A percentile compares a stretch with the other conserved stretches of the same genome.
Evolutionary conservation across 2,113 vertebrate genomes (phyloP).

Genomic region (Actinemys pallida): DNA sequence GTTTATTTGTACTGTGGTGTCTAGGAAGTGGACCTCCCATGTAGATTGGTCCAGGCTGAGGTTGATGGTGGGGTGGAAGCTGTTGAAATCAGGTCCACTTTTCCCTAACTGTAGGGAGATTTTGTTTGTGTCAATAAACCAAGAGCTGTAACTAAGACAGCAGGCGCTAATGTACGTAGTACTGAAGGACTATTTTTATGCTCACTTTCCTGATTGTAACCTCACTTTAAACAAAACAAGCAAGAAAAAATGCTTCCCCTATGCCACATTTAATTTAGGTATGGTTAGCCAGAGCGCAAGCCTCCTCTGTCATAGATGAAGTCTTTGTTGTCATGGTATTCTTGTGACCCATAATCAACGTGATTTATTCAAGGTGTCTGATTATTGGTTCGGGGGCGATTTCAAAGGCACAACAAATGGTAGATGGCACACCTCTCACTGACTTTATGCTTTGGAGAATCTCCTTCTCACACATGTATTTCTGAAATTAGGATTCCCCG

Average conservation of each 20-base stretch:
- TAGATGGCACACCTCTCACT: neutral
- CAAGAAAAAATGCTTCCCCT: conserved; percentile 41
- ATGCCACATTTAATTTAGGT: conserved; percentile 14
- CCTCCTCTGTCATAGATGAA: neutral
- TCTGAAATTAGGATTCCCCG: neutral
- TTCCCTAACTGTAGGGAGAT: conserved; percentile 52
- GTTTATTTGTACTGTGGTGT: too few relatives aligned
- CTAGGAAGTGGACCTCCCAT: too few relatives aligned
- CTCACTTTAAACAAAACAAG: conserved; percentile 45
- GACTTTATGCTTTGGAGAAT: fast-evolving
- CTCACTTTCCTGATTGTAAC: conserved; percentile 36
- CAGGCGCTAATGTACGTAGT: conserved; percentile 28
- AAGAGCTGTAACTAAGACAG: conserved; percentile 25
- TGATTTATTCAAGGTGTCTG: neutral
- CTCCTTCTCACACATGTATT: neutral
- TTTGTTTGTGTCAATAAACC: conserved; percentile 68
- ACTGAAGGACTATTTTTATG: conserved; percentile 24
- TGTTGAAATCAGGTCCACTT: neutral
- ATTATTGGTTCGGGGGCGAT: neutral
- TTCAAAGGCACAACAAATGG: neutral
- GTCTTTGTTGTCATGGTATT: neutral
- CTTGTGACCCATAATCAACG: conserved; percentile 20
- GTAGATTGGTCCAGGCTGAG: too few relatives aligned
- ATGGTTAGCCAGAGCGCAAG: conserved; percentile 6
- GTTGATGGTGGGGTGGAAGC: too few relatives aligned